Evolutionary conservation across 2,888 invertebrate species (phyloP).

Genomic region (Andrena bicolor): DNA sequence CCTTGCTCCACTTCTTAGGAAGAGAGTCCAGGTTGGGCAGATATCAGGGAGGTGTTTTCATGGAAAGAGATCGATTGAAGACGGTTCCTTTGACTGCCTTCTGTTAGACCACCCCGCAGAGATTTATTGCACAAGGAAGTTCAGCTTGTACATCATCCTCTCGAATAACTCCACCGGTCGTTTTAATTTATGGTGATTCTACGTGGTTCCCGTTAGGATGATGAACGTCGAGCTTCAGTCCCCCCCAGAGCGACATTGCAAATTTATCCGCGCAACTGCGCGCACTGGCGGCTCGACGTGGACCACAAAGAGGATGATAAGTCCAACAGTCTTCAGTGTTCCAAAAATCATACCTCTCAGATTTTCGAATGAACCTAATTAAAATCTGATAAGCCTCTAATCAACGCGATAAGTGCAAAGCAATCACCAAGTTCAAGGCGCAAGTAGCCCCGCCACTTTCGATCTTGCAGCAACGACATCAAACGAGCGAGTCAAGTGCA

Average conservation of each 20-base stretch:
- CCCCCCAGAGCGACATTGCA: constrained; percentile 1
- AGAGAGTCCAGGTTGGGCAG: too few relatives aligned
- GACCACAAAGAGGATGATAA: too few relatives aligned
- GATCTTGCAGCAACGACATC: too few relatives aligned
- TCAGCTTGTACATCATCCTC: constrained; percentile 9
- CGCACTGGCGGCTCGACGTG: too few relatives aligned
- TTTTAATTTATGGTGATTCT: constrained; percentile 30
- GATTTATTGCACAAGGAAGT: background rate
- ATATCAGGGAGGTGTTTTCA: too few relatives aligned
- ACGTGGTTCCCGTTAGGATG: constrained; percentile 34
- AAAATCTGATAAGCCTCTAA: background rate
- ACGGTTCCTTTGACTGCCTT: too few relatives aligned
- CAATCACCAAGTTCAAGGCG: background rate
- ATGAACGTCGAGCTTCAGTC: constrained; percentile 27
- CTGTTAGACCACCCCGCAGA: background rate
- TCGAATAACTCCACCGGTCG: background rate
- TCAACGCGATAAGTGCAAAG: background rate
- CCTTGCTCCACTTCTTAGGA: too few relatives aligned
- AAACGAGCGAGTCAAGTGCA: too few relatives aligned
- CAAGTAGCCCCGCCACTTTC: too few relatives aligned
- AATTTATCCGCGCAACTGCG: constrained; percentile 34
- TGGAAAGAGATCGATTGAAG: too few relatives aligned
- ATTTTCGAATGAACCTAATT: background rate
- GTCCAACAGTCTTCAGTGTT: too few relatives aligned
- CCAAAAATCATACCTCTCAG: background rate